These are phyloP conservation scores for Ailuropoda melanoleuca DNA, from an alignment of 2,113 vertebrate species.

Conservation along the genomic window DNA sequence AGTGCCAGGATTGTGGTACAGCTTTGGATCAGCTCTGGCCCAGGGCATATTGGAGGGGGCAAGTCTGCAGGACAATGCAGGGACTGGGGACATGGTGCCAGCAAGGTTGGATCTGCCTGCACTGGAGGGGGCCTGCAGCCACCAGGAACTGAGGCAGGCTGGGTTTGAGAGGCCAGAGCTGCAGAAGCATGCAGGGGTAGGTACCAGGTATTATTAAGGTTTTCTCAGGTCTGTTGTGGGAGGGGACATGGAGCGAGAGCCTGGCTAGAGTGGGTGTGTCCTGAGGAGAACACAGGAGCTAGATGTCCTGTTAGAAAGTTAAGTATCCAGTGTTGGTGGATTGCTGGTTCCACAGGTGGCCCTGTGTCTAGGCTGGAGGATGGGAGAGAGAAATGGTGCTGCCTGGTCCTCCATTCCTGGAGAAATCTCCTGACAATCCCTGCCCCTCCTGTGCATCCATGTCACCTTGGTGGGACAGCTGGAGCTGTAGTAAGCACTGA, in stretches of 20 bases:
- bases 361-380: neutral
- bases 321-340: neutral
- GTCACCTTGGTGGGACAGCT: too few relatives aligned
- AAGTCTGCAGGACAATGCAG: neutral
- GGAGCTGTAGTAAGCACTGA: too few relatives aligned
- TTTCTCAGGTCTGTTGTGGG: neutral
- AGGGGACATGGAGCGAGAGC: neutral
- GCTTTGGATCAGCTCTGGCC: neutral
- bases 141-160: neutral
- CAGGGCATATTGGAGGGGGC: neutral
- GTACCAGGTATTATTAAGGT: neutral
- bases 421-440: neutral
- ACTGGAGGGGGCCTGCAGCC: neutral
- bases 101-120: neutral
- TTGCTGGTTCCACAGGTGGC: neutral
- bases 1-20: neutral
- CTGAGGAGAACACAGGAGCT: neutral
- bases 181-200: neutral
- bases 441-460: neutral
- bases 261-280: neutral
- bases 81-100: neutral
- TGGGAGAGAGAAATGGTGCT: neutral
- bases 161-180: neutral
- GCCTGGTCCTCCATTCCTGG: neutral
- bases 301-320: neutral